Conservation (phyloP, 1,140 invertebrate genomes). For the Drosophila navojoa region DNA sequence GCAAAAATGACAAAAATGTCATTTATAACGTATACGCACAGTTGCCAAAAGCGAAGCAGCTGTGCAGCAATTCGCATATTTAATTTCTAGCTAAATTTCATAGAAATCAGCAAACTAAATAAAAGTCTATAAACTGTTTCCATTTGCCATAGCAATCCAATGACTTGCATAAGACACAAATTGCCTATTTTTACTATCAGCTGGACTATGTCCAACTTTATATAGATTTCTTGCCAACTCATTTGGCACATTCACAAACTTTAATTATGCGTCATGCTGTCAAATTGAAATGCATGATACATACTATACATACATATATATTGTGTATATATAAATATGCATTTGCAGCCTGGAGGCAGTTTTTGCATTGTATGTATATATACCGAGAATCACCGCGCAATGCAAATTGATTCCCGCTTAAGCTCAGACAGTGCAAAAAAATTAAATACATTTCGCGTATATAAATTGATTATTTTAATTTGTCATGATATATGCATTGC, state of each 20-base stretch:
- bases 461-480: no score
- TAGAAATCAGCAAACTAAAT: slow-evolving; percentile 8
- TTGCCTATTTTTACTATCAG: slow-evolving; percentile 42
- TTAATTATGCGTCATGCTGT: slow-evolving; percentile 73
- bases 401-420: not conserved
- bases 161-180: slow-evolving; percentile 22
- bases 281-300: slow-evolving; percentile 29
- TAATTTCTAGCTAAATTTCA: no score
- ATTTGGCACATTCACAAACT: slow-evolving; percentile 54
- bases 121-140: slow-evolving; percentile 54
- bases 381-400: no score
- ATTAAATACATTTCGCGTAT: no score
- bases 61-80: no score
- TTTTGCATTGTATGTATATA: no score
- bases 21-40: slow-evolving; percentile 25
- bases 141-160: slow-evolving; percentile 15
- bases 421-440: no score
- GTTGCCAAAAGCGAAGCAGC: slow-evolving; percentile 1
- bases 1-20: slow-evolving; percentile 3
- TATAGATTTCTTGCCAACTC: slow-evolving; percentile 38
- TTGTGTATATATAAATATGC: not conserved
- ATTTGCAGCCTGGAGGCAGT: no score
- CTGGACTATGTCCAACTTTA: slow-evolving; percentile 57
- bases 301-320: not conserved
- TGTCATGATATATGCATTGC: no score